Conservation (phyloP, 2,888 invertebrate genomes). For the Erebia ligea region DNA sequence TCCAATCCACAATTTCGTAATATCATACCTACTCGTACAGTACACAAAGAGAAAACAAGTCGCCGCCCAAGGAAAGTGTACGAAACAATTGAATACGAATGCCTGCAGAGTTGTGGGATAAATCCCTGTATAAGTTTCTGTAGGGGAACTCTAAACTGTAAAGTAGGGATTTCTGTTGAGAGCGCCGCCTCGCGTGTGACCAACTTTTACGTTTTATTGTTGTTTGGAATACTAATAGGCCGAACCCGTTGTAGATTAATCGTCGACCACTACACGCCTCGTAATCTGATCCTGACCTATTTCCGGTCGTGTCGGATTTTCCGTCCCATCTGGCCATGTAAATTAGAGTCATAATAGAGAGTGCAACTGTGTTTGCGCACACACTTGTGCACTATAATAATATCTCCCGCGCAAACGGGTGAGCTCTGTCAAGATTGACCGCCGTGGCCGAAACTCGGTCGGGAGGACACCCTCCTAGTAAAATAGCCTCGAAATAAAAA, state of each 20-base stretch:
- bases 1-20: not conserved
- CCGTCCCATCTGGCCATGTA: no score
- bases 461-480: no score
- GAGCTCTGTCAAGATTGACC: no score
- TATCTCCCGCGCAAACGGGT: no score
- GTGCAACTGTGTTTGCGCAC: no score
- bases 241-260: not conserved
- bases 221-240: constrained; percentile 11
- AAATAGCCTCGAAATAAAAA: no score
- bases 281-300: no score
- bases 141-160: constrained; percentile 23
- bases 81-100: constrained; percentile 37
- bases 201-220: constrained; percentile 23
- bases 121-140: constrained; percentile 40
- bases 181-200: constrained; percentile 14
- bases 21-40: not conserved
- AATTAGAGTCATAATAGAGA: no score
- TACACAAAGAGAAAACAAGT: not conserved
- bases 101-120: constrained; percentile 34
- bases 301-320: no score
- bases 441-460: no score
- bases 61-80: constrained; percentile 23
- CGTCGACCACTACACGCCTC: no score
- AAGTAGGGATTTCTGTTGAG: constrained; percentile 38
- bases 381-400: no score